Base-by-base conservation (phyloP, 2,888 invertebrate genomes). In the Acrobasis suavella region DNA sequence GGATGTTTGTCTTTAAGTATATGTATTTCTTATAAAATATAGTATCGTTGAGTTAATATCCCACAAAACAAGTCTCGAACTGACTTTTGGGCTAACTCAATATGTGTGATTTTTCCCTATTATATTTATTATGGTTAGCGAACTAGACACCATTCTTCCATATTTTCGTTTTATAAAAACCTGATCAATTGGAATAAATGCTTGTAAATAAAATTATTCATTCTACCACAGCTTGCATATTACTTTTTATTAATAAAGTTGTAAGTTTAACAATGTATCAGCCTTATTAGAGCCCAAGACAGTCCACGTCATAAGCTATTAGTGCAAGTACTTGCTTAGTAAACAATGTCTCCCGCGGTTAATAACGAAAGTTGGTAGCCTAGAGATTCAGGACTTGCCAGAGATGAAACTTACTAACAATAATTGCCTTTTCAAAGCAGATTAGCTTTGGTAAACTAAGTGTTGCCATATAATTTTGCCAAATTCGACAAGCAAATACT, bases 331-430 rank as follows among this genome's bases (percentile, higher is more conserved):
- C 32, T 32, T 32, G 38, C 55, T 55, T 39, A 16, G 39, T 55
- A 38, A 55, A 55, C 55, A 39, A 55, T 55, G 55, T 55, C 55
- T 55, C 55, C 15, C 10, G 55, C 15, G 38, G 55, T 55, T 39
- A 55, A 39, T 55, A 55, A 55, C 55, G 38, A 55, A 55, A 55
- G 55, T 55, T 55, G 39, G 55, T 16, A 9, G 38, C 38, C 39
- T 52, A 15, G 55, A 39, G 55, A 55, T 55, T 55, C 55, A 10
- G 16, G 39, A 17, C 55, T 39, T 55, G n/a, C n/a, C n/a, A n/a
- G n/a, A n/a, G n/a, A n/a, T n/a, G 39, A 39, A 39, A 39, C 9
- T 15, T 16, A 39, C 38, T 32, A 22, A 37, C 15, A 39, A 16
- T 17, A 16, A 39, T 55, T 55, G 38, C 38, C 5, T 39, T 55